A percentile compares a stretch with the other conserved stretches of the same genome.
These are phyloP conservation scores for Phylloscopus trochiloides DNA, from an alignment of 2,113 vertebrate species.

Conservation along the genomic window DNA sequence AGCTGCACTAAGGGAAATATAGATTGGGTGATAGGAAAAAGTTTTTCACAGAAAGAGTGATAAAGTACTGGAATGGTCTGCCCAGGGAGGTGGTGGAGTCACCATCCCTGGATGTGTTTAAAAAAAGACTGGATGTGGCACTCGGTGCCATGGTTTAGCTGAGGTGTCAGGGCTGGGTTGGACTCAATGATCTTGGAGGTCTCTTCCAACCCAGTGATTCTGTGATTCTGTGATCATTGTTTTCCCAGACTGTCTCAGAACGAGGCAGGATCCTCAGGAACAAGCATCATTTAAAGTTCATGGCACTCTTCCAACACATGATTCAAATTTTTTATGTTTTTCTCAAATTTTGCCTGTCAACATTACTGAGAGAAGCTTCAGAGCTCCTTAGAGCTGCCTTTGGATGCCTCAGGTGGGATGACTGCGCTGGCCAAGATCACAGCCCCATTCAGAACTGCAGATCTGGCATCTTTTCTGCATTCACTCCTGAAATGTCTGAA, in stretches of 20 bases:
- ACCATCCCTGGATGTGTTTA: not conserved
- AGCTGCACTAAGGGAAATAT: too few relatives aligned
- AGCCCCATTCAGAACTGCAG: not conserved
- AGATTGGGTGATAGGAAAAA: not conserved
- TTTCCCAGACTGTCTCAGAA: not conserved
- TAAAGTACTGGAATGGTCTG: not conserved
- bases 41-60: not conserved
- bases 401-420: not conserved
- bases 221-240: not conserved
- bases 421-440: not conserved
- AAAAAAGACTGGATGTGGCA: not conserved
- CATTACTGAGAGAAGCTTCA: not conserved
- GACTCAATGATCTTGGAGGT: not conserved
- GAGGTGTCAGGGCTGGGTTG: not conserved
- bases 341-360: fast-evolving
- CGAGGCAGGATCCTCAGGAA: not conserved
- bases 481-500: not conserved
- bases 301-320: not conserved
- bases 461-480: not conserved
- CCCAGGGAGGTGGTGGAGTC: not conserved
- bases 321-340: not conserved
- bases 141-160: not conserved
- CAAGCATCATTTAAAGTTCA: not conserved
- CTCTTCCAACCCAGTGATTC: not conserved
- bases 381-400: not conserved